Evolutionary conservation across 2,888 invertebrate species (phyloP).

Genomic region (Trachelus iudaicus): DNA sequence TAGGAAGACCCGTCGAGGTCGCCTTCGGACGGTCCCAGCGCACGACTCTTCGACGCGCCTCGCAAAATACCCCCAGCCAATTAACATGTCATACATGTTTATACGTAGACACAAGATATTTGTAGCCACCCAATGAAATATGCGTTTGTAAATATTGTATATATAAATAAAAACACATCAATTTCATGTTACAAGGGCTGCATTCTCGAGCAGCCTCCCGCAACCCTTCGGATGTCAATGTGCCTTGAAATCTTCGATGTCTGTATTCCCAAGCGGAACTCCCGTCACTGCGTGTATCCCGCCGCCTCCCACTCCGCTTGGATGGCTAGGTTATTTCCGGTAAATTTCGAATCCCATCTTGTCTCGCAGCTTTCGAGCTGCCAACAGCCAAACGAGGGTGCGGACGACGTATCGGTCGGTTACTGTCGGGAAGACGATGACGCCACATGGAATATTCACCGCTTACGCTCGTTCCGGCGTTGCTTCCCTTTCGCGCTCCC

Average conservation of each 20-base stretch:
- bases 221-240: not conserved
- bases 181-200: constrained; percentile 37
- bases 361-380: too few relatives aligned
- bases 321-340: not conserved
- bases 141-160: constrained; percentile 61
- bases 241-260: not conserved
- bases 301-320: constrained; percentile 13
- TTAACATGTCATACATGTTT: constrained; percentile 33
- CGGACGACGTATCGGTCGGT: too few relatives aligned
- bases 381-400: too few relatives aligned
- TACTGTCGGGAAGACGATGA: too few relatives aligned
- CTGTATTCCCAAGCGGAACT: constrained; percentile 7
- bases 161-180: constrained; percentile 60
- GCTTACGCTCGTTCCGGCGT: too few relatives aligned
- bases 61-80: too few relatives aligned
- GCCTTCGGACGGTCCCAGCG: too few relatives aligned
- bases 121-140: constrained; percentile 50
- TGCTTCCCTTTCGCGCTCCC: too few relatives aligned
- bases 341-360: too few relatives aligned
- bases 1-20: too few relatives aligned
- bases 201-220: not conserved
- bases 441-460: too few relatives aligned
- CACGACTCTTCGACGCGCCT: too few relatives aligned
- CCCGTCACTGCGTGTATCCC: constrained; percentile 12
- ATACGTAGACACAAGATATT: constrained; percentile 48